These are phyloP conservation scores for Diplodus sargus DNA, from an alignment of 2,797 vertebrate genomes.

Conservation along the genomic window DNA sequence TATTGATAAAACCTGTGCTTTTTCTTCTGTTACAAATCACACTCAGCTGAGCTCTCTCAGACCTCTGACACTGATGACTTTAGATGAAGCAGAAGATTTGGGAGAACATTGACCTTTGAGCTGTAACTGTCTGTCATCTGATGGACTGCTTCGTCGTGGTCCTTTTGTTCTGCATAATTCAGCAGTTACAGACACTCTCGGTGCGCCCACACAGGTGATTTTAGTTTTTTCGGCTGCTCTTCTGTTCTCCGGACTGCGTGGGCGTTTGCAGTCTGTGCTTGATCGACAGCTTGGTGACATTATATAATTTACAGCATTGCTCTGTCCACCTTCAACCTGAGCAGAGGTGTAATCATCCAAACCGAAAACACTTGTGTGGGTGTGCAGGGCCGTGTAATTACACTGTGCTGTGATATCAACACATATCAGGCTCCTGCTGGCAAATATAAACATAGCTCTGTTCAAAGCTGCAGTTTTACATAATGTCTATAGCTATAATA, in stretches of 20 bases:
- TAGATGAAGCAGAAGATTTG: background rate
- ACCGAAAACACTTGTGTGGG: background rate
- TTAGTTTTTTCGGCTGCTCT: background rate
- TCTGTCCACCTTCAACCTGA: background rate
- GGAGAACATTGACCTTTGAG: background rate
- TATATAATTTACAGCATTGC: background rate
- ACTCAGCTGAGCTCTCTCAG: background rate
- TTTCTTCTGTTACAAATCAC: background rate
- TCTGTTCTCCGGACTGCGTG: background rate
- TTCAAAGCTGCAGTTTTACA: background rate
- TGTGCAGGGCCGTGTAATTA: background rate
- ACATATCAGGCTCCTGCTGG: background rate
- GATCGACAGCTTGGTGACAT: background rate
- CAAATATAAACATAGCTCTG: background rate
- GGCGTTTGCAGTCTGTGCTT: background rate
- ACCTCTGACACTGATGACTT: background rate
- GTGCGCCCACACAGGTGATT: background rate
- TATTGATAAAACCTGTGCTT: background rate
- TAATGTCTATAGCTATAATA: background rate
- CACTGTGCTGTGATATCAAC: background rate
- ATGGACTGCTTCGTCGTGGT: background rate
- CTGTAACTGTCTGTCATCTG: background rate
- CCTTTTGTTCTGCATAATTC: background rate
- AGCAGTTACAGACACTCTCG: background rate
- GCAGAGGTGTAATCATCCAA: background rate